Percentiles rank a stretch among this genome's conserved stretches.
phyloP scores from a whole-genome alignment of 2,113 vertebrate genomes.

The Ondatra zibethicus region DNA sequence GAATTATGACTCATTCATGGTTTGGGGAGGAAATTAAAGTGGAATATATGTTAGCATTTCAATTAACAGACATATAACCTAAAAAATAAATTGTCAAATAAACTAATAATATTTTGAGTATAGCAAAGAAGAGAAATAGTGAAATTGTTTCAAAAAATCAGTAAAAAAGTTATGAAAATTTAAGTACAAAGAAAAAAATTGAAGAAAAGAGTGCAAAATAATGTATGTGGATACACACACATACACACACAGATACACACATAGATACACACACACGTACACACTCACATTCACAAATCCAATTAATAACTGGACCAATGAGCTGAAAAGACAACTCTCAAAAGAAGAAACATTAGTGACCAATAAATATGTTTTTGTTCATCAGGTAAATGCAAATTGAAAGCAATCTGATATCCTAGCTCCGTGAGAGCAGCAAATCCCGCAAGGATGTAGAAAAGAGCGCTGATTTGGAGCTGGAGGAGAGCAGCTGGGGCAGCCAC shows the following conservation, averaged over 20 bases:
- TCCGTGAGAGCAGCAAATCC: background rate
- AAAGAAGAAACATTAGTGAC: background rate
- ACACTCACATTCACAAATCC: background rate
- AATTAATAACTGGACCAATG: background rate
- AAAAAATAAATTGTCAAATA: background rate
- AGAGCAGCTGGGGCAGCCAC: background rate
- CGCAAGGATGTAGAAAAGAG: background rate
- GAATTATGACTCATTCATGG: background rate
- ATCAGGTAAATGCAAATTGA: background rate
- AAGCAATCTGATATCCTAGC: background rate
- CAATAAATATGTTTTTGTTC: background rate
- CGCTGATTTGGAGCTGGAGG: background rate
- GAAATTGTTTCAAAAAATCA: background rate
- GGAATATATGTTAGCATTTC: background rate
- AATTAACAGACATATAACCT: background rate
- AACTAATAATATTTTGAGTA: background rate
- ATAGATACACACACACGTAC: background rate
- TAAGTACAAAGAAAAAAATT: background rate
- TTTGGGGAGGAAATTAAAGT: background rate
- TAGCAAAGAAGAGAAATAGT: background rate
- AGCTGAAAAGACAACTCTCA: background rate
- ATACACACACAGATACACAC: background rate
- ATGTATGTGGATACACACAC: background rate
- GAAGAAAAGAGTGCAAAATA: background rate
- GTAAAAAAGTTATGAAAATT: background rate